phyloP scores from a whole-genome alignment of 2,113 vertebrate genomes.

The Sapayoa aenigma region DNA sequence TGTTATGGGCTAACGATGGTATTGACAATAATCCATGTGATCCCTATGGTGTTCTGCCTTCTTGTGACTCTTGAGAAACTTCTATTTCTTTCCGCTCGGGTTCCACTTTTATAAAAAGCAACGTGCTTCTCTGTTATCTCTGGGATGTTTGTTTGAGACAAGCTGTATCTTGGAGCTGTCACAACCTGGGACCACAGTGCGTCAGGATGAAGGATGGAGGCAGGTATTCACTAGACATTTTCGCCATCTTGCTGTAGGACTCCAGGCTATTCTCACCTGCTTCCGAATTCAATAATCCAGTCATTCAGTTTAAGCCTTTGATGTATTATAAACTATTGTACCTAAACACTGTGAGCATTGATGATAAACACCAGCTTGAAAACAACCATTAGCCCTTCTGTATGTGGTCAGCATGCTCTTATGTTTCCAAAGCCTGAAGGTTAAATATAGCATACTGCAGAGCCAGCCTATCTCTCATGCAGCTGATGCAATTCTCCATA shows the following conservation, averaged over 20 bases:
- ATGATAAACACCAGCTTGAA: neutral
- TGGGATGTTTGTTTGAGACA: neutral
- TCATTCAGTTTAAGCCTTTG: neutral
- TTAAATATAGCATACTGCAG: constrained; percentile 11
- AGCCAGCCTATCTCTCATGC: neutral
- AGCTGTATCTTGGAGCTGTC: neutral
- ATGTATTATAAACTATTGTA: neutral
- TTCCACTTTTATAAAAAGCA: neutral
- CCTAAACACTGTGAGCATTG: neutral
- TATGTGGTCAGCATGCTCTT: neutral
- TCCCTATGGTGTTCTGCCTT: neutral
- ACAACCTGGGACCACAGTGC: neutral
- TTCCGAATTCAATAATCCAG: neutral
- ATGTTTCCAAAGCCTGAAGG: neutral
- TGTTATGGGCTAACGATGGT: accelerated
- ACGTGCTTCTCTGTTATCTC: neutral
- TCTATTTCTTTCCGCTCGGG: neutral
- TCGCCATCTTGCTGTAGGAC: neutral
- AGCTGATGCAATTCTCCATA: neutral
- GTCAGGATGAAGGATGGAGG: neutral
- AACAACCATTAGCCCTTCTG: neutral
- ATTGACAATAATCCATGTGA: neutral
- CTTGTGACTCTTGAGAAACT: neutral
- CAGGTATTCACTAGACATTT: neutral
- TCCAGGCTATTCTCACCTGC: neutral